phyloP scores from a whole-genome alignment of 2,113 vertebrate genomes.

The Peucedramus taeniatus region DNA sequence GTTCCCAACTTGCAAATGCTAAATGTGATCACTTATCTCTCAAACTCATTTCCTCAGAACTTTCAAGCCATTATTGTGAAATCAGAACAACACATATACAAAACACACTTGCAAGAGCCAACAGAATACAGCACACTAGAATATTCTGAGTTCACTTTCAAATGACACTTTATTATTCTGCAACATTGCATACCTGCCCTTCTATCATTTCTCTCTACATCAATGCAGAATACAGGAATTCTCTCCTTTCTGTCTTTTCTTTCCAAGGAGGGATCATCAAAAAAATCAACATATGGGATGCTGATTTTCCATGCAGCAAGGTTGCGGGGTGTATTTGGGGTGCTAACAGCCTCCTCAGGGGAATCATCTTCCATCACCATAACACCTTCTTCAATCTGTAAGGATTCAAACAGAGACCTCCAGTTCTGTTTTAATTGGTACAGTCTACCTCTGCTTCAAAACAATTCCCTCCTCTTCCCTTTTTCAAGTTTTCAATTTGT shows the following conservation, averaged over 20 bases:
- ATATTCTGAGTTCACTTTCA: not conserved
- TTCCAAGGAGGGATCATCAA: constrained; percentile 79
- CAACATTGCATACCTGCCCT: constrained; percentile 74
- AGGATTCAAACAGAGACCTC: not conserved
- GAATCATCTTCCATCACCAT: constrained; percentile 92
- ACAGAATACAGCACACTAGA: not conserved
- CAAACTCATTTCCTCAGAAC: not conserved
- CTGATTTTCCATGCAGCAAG: constrained; percentile 88
- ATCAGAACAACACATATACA: not conserved
- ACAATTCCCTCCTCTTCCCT: not conserved
- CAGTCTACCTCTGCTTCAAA: not conserved
- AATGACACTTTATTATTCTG: not conserved
- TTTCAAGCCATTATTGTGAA: not conserved
- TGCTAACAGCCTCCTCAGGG: constrained; percentile 75
- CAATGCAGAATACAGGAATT: constrained; percentile 92
- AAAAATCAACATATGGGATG: constrained; percentile 90
- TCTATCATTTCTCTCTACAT: constrained; percentile 90
- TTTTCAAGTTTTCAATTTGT: not conserved
- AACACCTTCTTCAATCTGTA: constrained; percentile 92
- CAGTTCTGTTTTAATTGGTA: not conserved
- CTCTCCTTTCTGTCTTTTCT: constrained; percentile 86
- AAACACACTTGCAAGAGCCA: not conserved
- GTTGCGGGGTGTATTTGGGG: constrained; percentile 82
- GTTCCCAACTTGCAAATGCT: not conserved
- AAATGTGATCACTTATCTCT: not conserved